Evolutionary conservation across 2,797 vertebrate species (phyloP), one percentile per base, ranked within the genome.

Genomic region (Chelon auratus): DNA sequence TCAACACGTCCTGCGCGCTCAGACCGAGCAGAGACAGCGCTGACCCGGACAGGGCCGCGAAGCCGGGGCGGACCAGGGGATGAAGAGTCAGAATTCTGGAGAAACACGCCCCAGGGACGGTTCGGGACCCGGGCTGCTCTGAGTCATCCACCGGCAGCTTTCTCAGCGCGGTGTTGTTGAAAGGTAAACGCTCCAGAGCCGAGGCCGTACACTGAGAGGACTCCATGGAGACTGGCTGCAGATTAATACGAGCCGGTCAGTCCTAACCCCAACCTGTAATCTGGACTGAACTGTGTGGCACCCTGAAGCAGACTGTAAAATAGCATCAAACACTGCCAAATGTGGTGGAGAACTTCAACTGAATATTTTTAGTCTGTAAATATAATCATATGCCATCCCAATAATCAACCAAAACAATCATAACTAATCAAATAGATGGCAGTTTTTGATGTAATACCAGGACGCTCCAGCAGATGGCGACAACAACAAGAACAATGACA

Each of bases 31-130:
- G 91, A 37, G 91, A 85, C 78, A 96, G 83, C 2, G 95, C 95
- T 2, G 94, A 78, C 53, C 26, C 77, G 1, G 96, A 96, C 81
- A 90, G 42, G 1, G 94, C 93, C 69, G 96, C 96, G 0, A 96
- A 69, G 37, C 65, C 82, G 22, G 96, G 96, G 4, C 66, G 74
- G 14, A 37, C 51, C 51, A 97, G 83, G 1, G 95, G 94, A 53
- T 87, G 88, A 0, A 88, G 89, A 5, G 93, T 86, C 9, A 80
- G 78, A 33, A 93, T 89, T 9, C 93, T 90, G 4, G 88, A 95
- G 92, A 95, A 97, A 86, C 95, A 96, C 9, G 94, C 94, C 0
- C 91, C 95, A 7, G 85, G 64, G 47, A 96, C 96, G 0, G 67
- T 66, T 15, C 95, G 91, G 4, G 94, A 93, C 4, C 89, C 89